These are phyloP conservation scores for Cylas formicarius DNA, from an alignment of 1,140 invertebrate species.

Conservation along the genomic window DNA sequence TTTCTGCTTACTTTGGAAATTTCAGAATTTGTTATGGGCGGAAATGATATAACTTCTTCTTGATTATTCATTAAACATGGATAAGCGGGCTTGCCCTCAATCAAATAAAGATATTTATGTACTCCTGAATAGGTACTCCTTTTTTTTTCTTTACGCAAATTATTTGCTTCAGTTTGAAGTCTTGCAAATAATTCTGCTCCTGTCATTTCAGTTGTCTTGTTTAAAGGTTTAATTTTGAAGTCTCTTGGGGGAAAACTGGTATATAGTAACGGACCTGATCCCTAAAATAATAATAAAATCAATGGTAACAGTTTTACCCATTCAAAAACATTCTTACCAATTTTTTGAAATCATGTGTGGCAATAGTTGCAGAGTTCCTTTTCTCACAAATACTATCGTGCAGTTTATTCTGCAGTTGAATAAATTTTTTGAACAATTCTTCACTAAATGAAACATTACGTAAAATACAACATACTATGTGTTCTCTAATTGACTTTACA, in stretches of 20 bases:
- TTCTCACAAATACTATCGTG: slow-evolving; percentile 75
- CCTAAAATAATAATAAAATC: slow-evolving; percentile 20
- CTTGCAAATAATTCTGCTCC: slow-evolving; percentile 59
- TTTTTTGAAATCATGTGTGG: slow-evolving; percentile 69
- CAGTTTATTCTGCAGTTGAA: slow-evolving; percentile 71
- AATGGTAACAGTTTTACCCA: slow-evolving; percentile 1
- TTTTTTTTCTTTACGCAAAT: slow-evolving; percentile 69
- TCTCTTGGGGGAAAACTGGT: slow-evolving; percentile 54
- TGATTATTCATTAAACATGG: slow-evolving; percentile 60
- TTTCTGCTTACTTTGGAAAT: slow-evolving; percentile 56
- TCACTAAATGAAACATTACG: slow-evolving; percentile 58
- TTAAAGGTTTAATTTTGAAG: slow-evolving; percentile 60
- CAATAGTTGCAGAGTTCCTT: slow-evolving; percentile 68
- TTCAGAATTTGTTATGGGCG: slow-evolving; percentile 77
- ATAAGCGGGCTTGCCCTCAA: slow-evolving; percentile 66
- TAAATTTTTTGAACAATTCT: slow-evolving; percentile 66
- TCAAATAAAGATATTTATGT: slow-evolving; percentile 71
- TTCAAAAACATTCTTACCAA: slow-evolving; percentile 44
- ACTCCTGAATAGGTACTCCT: slow-evolving; percentile 71
- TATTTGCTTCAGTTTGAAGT: slow-evolving; percentile 67
- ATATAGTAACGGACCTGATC: slow-evolving; percentile 55
- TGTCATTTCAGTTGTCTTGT: slow-evolving; percentile 50
- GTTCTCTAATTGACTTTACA: slow-evolving; percentile 53
- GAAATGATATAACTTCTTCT: slow-evolving; percentile 67
- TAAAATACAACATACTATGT: slow-evolving; percentile 67